Evolutionary conservation across 2,797 vertebrate species (phyloP).

Genomic region (Brachyrhaphis roseni): DNA sequence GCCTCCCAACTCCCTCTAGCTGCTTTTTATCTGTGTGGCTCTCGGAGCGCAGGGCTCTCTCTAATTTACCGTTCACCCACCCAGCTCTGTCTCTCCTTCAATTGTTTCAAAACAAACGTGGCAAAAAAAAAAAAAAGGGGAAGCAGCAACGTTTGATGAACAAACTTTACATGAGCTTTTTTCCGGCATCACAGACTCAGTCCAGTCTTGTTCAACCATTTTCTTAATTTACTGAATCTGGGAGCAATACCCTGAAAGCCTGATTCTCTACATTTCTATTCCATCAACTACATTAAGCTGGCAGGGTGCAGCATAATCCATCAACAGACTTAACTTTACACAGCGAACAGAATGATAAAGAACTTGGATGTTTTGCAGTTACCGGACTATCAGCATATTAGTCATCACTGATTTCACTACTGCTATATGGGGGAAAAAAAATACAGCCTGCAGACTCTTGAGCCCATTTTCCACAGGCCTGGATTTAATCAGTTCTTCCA

Average conservation of each 20-base stretch:
- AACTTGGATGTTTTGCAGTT: background rate
- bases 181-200: background rate
- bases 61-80: slow-evolving; percentile 39
- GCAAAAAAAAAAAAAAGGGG: background rate
- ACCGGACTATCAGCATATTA: background rate
- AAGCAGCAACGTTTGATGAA: background rate
- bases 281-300: slow-evolving; percentile 7
- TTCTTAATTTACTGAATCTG: slow-evolving; percentile 11
- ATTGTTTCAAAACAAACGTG: slow-evolving; percentile 29
- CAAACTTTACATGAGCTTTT: background rate
- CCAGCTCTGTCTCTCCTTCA: slow-evolving; percentile 23
- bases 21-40: slow-evolving; percentile 42
- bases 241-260: background rate
- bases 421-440: background rate
- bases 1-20: slow-evolving; percentile 20
- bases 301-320: background rate
- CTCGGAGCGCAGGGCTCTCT: slow-evolving; percentile 14
- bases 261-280: background rate
- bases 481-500: background rate
- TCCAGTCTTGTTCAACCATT: too few relatives aligned
- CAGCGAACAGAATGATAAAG: background rate
- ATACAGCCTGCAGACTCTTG: background rate
- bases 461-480: background rate
- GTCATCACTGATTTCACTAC: background rate
- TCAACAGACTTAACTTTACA: background rate